These are phyloP conservation scores for Andrena praecox DNA, from an alignment of 2,888 invertebrate species.

Conservation along the genomic window DNA sequence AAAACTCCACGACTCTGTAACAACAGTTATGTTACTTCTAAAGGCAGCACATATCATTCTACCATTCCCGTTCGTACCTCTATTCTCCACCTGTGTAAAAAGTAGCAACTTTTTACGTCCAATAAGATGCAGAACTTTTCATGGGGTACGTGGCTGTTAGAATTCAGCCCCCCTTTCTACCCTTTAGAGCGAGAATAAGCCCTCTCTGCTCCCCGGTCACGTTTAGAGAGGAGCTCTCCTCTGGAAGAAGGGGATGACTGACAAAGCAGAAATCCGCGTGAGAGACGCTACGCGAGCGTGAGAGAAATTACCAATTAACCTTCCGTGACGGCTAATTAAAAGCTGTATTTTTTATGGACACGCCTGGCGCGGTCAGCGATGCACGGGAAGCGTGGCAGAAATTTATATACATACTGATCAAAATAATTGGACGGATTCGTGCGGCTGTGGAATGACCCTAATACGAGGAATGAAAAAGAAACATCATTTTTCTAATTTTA, in stretches of 20 bases:
- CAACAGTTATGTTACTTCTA: too few species aligned
- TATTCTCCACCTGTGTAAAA: neutral
- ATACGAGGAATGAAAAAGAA: neutral
- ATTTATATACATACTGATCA: neutral
- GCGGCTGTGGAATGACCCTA: neutral
- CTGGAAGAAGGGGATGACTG: slow-evolving; percentile 51
- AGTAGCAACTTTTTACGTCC: neutral
- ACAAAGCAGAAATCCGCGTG: slow-evolving; percentile 63
- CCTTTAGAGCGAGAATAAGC: neutral
- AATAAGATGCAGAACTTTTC: slow-evolving; percentile 4
- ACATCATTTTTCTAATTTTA: too few species aligned
- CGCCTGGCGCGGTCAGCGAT: neutral
- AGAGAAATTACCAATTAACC: slow-evolving; percentile 63
- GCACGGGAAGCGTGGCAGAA: neutral
- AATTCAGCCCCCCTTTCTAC: slow-evolving; percentile 5
- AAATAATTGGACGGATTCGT: neutral
- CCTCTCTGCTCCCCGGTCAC: slow-evolving; percentile 35
- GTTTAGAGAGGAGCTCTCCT: slow-evolving; percentile 35
- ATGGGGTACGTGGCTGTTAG: neutral
- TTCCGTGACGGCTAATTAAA: slow-evolving; percentile 50
- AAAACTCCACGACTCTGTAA: too few species aligned
- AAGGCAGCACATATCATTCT: too few species aligned
- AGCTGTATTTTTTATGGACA: slow-evolving; percentile 27
- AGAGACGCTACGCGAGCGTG: slow-evolving; percentile 56
- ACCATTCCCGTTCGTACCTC: too few species aligned